phyloP scores from a whole-genome alignment of 2,888 invertebrate genomes.

The Acanthopleura granulata region DNA sequence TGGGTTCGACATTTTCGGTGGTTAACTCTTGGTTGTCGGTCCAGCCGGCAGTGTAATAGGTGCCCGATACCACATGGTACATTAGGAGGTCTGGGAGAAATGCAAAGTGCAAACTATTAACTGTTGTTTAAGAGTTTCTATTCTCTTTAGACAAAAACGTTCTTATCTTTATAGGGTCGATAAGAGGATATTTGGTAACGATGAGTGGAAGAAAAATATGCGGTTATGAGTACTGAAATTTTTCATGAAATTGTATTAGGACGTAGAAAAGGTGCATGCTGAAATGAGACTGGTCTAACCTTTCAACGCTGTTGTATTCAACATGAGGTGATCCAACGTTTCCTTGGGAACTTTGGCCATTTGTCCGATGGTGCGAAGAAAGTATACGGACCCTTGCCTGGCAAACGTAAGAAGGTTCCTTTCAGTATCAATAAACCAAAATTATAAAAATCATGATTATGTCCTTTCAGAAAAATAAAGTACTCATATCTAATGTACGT shows the following conservation, averaged over 20 bases:
- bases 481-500: no score
- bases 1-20: background rate
- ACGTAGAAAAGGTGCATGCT: no score
- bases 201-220: no score
- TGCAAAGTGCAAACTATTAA: background rate
- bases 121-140: no score
- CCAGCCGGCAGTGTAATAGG: conserved; percentile 1
- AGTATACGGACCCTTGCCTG: background rate
- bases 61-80: background rate
- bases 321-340: conserved; percentile 4
- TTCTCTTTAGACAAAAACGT: no score
- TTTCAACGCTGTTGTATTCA: background rate
- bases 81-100: background rate
- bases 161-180: no score
- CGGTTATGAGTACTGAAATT: no score
- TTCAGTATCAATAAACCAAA: no score
- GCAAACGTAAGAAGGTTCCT: background rate
- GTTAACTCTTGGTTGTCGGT: background rate
- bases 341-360: conserved; percentile 9
- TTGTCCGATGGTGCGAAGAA: conserved; percentile 9
- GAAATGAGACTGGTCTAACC: background rate
- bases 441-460: no score
- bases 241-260: no score
- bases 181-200: no score
- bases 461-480: no score